Evolutionary conservation across 2,113 vertebrate species (phyloP).

Genomic region (Trichechus manatus): DNA sequence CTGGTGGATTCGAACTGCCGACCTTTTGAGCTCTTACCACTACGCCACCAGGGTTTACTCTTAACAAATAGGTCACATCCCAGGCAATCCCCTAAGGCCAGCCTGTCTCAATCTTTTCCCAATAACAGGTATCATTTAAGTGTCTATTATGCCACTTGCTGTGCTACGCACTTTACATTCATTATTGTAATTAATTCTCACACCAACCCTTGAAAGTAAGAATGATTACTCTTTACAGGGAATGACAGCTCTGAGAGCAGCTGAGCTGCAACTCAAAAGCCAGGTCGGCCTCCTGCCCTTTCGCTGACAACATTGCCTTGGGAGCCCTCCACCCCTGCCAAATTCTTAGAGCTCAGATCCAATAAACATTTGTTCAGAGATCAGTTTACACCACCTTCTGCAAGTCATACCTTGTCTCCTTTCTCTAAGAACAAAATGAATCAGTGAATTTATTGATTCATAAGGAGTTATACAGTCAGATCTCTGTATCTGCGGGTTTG

Average conservation of each 20-base stretch:
- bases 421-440: not conserved
- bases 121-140: not conserved
- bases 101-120: not conserved
- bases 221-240: not conserved
- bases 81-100: not conserved
- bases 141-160: not conserved
- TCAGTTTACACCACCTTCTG: not conserved
- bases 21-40: too few species aligned
- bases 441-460: not conserved
- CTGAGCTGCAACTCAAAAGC: not conserved
- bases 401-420: not conserved
- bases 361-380: not conserved
- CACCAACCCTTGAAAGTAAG: not conserved
- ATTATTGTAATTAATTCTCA: slow-evolving; percentile 50
- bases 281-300: not conserved
- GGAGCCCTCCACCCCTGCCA: not conserved
- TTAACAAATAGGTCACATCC: not conserved
- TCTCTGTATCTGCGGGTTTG: too few species aligned
- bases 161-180: not conserved
- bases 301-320: not conserved
- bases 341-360: not conserved
- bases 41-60: too few species aligned
- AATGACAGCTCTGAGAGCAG: not conserved
- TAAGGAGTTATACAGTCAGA: not conserved
- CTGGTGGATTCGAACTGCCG: too few species aligned